Base-by-base conservation (phyloP, 2,888 invertebrate species). In the Leptopterna dolabrata region DNA sequence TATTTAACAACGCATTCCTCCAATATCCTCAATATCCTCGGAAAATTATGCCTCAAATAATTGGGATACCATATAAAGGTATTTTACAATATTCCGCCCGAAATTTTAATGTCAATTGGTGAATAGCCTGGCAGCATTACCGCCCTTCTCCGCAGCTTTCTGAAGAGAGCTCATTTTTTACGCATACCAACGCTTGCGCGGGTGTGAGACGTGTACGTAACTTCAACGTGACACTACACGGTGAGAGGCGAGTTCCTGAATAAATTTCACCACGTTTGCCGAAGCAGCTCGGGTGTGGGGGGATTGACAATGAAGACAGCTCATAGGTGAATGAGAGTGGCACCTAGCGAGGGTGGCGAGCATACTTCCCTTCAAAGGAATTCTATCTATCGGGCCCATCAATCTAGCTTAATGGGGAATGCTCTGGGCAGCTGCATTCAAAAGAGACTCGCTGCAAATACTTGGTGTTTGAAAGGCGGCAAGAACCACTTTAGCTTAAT, bases 371-470 rank as follows among this genome's bases (percentile, higher is more conserved):
- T 78, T 45, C 78, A 78, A 45, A 45, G 78, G 78, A 78, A 78
- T 78, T 78, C 78, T 78, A 45, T 45, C 45, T 45, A 73, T 73
- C 78, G 7, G 13, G 78, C 43, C 78, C 78, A 78, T 78, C 41
- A 45, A 78, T 78, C 78, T 78, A 78, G 45, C 78, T 78, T 78
- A 45, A 78, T 78, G 78, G 78, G n/a, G 78, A 45, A 78, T 63
- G 63, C 63, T 63, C 63, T 27, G 63, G n/a, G 27, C 9, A 63
- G 24, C 19, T 63, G 63, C 63, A 63, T 63, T 63, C 63, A 63
- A 24, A 63, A 63, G 63, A 63, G 73, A 30, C 73, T n/a, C 29
- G 30, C 36, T 73, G 73, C 73, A 73, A 41, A 73, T 19, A 41
- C 30, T 36, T 36, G 73, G 36, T 73, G 73, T 73, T 16, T 41